Conservation (phyloP, 1,140 invertebrate genomes). For the Drosophila arawakana region DNA sequence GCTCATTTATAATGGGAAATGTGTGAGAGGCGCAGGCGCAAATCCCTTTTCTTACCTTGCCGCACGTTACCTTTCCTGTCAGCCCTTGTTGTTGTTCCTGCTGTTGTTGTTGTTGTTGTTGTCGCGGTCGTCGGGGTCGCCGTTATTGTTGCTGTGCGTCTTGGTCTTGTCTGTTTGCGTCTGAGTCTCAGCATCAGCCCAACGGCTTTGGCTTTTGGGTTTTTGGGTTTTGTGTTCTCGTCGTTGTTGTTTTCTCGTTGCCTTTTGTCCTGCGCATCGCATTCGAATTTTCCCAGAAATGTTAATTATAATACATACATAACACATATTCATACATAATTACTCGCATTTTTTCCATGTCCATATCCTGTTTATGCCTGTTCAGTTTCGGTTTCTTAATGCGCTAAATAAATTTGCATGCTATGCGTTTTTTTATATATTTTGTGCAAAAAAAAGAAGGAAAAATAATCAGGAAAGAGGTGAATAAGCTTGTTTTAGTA, state of each 20-base stretch:
- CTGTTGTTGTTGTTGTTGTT: conserved; percentile 50
- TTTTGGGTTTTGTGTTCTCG: conserved; percentile 2
- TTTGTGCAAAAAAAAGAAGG: conserved; percentile 21
- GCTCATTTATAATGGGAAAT: conserved; percentile 62
- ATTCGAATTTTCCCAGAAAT: conserved; percentile 82
- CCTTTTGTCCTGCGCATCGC: conserved; percentile 80
- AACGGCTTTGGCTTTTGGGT: conserved; percentile 45
- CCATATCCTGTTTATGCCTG: conserved; percentile 75
- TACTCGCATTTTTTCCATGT: conserved; percentile 72
- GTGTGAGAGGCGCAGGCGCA: conserved; percentile 55
- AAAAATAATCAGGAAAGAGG: conserved; percentile 2
- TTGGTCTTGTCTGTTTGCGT: conserved; percentile 45
- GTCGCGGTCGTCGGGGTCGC: conserved; percentile 45
- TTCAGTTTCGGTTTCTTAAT: conserved; percentile 60
- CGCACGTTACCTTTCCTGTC: conserved; percentile 46
- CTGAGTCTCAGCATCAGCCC: conserved; percentile 37
- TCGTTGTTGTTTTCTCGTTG: conserved; percentile 14
- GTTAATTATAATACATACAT: conserved; percentile 81
- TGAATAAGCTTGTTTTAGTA: conserved; percentile 16
- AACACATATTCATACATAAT: conserved; percentile 72
- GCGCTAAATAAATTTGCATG: conserved; percentile 79
- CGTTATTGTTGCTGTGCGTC: conserved; percentile 39
- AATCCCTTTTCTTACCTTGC: conserved; percentile 71
- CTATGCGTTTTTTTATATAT: conserved; percentile 56
- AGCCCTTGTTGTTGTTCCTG: conserved; percentile 24